Conservation (phyloP, 2,797 vertebrate species). For the Semotilus atromaculatus region DNA sequence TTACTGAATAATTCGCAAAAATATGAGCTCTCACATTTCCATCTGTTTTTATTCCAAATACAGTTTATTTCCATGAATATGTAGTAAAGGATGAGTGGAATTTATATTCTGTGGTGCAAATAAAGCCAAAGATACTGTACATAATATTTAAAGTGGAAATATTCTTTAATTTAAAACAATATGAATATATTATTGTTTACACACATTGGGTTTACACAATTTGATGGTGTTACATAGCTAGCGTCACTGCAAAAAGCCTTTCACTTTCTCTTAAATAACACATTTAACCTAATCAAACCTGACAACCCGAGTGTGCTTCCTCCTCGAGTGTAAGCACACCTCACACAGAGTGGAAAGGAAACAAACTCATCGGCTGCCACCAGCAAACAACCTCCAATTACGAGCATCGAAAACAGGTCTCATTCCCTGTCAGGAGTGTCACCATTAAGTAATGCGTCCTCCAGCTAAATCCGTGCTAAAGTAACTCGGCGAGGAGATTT, state of each 20-base stretch:
- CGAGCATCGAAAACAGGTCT: constrained; percentile 37
- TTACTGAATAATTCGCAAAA: neutral
- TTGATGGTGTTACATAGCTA: neutral
- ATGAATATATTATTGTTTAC: neutral
- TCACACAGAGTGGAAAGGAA: constrained; percentile 19
- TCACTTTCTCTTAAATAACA: constrained; percentile 13
- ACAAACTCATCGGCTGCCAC: constrained; percentile 45
- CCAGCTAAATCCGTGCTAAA: constrained; percentile 57
- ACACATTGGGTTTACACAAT: neutral
- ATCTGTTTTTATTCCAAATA: neutral
- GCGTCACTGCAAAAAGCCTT: neutral
- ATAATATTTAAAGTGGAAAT: neutral
- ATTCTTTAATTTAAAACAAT: neutral
- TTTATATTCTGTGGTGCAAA: neutral
- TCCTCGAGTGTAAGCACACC: constrained; percentile 16
- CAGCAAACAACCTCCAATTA: constrained; percentile 46
- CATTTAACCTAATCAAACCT: constrained; percentile 42
- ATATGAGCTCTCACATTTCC: neutral
- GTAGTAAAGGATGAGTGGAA: neutral
- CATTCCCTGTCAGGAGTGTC: constrained; percentile 36
- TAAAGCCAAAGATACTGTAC: too few relatives aligned
- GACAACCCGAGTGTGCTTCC: constrained; percentile 15
- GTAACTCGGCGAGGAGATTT: constrained; percentile 58
- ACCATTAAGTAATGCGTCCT: constrained; percentile 45
- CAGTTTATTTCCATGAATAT: neutral